Conservation (phyloP, 2,797 vertebrate species). For the Cynodonichthys magdalenae region DNA sequence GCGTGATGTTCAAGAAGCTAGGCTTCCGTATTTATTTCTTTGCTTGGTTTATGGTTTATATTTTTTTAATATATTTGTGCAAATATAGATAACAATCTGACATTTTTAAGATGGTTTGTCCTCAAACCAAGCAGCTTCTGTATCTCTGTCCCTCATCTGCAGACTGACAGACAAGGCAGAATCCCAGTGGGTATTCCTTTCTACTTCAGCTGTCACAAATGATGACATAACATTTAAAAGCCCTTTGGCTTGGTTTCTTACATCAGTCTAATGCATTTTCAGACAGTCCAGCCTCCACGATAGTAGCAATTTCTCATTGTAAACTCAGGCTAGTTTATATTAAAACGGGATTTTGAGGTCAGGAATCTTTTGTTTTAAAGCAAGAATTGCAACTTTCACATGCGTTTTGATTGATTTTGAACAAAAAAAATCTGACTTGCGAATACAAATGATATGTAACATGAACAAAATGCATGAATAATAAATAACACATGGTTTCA, state of each 20-base stretch:
- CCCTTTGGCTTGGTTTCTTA: constrained; percentile 47
- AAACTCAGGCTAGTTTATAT: constrained; percentile 13
- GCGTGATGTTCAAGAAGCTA: constrained; percentile 11
- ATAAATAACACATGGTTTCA: too few relatives aligned
- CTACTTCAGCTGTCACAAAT: constrained; percentile 56
- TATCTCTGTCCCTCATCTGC: constrained; percentile 33
- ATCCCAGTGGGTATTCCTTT: constrained; percentile 51
- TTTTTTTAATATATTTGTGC: not conserved
- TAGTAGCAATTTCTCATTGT: constrained; percentile 43
- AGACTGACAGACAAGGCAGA: constrained; percentile 36
- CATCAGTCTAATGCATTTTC: constrained; percentile 41
- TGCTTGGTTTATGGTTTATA: constrained; percentile 1
- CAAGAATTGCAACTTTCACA: too few relatives aligned
- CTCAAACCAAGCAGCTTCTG: constrained; percentile 26
- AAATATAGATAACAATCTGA: constrained; percentile 36
- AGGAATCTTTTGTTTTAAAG: too few relatives aligned
- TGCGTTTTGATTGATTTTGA: too few relatives aligned
- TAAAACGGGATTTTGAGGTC: too few relatives aligned
- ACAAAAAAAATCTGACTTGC: too few relatives aligned
- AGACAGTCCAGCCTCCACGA: constrained; percentile 19
- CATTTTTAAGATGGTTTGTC: constrained; percentile 30
- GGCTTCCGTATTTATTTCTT: constrained; percentile 36
- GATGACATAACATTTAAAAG: constrained; percentile 70
- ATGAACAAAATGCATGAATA: too few relatives aligned
- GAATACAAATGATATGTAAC: too few relatives aligned